Evolutionary conservation across 2,888 invertebrate genomes (phyloP), one percentile per base, ranked within the genome.

Genomic region (Liopterus haemorrhoidalis): DNA sequence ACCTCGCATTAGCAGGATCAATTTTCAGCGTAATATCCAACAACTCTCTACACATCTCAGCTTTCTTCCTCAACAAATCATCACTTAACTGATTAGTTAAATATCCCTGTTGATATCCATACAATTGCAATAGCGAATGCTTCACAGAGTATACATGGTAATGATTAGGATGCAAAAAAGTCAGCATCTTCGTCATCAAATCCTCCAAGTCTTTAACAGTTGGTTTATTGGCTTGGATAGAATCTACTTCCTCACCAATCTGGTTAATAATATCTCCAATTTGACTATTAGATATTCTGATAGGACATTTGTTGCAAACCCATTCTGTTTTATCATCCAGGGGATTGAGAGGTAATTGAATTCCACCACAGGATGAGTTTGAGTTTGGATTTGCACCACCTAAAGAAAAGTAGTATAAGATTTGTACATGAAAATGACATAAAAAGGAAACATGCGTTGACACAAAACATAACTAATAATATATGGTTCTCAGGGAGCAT

Each of bases 141-240:
- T 85, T 85, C 5, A 89, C 75, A 0, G 85, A 79, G 58, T 86
- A 87, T 52, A 85, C 73, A 56, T 88, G 86, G 62, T 87, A 91
- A 67, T 91, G 91, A 60, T 87, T 81, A 0, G 84, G 82, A 68
- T 91, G 90, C 43, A 91, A 69, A 55, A 90, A 82, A 49, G 78
- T 79, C 2, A 81, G 75, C 39, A 89, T 67, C 54, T 85, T 82
- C 35, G 76, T 75, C 5, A 85, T 60, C 2, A 88, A 64, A 43
- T 75, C 72, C 56, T 85, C 81, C 47, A 85, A 65, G 50, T 74
- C 75, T 8, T 73, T 68, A 1, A 76, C 70, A 6, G 76, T 72
- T 1, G 80, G 79, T 56, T 76, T 79, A 52, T 76, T 73, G 52
- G 76, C 69, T 45, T 81, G 72, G 0, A 80, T 69, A 5, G 70